Evolutionary conservation across 2,797 vertebrate genomes (phyloP), one percentile per base, ranked within the genome.

Genomic region (Onychomys leucogaster): DNA sequence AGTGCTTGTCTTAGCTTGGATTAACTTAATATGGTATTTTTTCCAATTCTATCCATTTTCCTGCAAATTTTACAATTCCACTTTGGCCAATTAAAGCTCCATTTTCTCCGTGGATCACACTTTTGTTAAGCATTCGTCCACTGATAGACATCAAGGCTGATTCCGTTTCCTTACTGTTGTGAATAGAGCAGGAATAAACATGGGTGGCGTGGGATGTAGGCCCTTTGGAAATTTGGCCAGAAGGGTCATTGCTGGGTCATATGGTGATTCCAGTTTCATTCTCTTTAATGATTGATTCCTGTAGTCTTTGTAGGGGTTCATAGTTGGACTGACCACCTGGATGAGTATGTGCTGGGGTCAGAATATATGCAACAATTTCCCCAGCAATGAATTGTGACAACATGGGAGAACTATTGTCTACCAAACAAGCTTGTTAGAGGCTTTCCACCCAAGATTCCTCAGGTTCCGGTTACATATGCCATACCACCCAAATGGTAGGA

Each of bases 341-440:
- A 14, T 49, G 5, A 17, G 8, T 0, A 9, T 9, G 29, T 27
- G 19, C 41, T 16, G 12, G 21, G 59, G 8, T 43, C 69, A 49
- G 77, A 25, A 82, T 21, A 65, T 6, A 85, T 34, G 59, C 52
- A 55, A 34, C 5, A 17, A 2, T 75, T 59, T 85, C 49, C 52
- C 59, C 19, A 34, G 76, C 16, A 71, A 11, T 4, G 27, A 84
- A 19, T 19, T 13, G 3, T 73, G 59, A 76, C 23, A 21, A 73
- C 32, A 9, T 43, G 34, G 0, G 0, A 49, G 65, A 59, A 27
- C 17, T 52, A 7, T 9, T 13, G 4, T 81, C 16, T 23, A 6
- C 49, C 13, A 23, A 41, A 27, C 34, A 71, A 27, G 25, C 46
- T 59, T 16, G 0, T 14, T 59, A 46, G 73, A 92, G 55, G 55